A percentile compares a stretch with the other conserved stretches of the same genome.
These are phyloP conservation scores for Trypoxylon attenuatum DNA, from an alignment of 2,888 invertebrate genomes.

Conservation along the genomic window DNA sequence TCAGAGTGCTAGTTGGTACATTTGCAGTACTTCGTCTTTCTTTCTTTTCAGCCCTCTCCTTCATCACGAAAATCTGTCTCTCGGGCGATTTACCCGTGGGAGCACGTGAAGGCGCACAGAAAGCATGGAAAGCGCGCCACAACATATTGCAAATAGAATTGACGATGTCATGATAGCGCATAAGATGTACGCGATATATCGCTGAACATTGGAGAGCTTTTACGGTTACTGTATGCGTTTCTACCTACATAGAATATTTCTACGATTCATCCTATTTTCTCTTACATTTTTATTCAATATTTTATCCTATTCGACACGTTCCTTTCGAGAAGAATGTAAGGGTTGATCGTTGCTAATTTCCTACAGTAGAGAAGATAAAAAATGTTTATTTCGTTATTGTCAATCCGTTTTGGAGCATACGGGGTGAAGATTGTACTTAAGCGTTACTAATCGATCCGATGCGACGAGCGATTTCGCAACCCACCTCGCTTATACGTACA, in stretches of 20 bases:
- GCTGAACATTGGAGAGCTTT: no score
- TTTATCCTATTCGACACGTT: no score
- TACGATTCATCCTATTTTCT: no score
- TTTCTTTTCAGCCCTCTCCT: slow-evolving; percentile 16
- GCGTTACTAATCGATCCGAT: slow-evolving; percentile 62
- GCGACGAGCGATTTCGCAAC: slow-evolving; percentile 49
- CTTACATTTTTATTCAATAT: no score
- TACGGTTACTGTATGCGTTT: no score
- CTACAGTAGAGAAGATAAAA: neutral
- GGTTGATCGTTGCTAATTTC: no score
- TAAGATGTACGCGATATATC: no score
- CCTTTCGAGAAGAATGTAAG: neutral
- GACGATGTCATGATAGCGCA: no score
- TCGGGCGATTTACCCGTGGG: slow-evolving; percentile 28
- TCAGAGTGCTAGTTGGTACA: slow-evolving; percentile 2
- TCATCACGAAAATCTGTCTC: slow-evolving; percentile 33
- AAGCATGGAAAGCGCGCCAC: slow-evolving; percentile 1
- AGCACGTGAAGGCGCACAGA: neutral
- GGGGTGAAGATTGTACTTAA: slow-evolving; percentile 30
- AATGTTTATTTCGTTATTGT: slow-evolving; percentile 11
- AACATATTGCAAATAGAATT: no score
- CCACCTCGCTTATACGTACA: slow-evolving; percentile 17
- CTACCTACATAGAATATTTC: no score
- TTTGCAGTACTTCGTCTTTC: slow-evolving; percentile 22
- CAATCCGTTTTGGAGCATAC: slow-evolving; percentile 38